Percentiles rank a stretch among this genome's conserved stretches.
These are phyloP conservation scores for Ciconia maguari DNA, from an alignment of 2,113 vertebrate genomes.

Conservation along the genomic window DNA sequence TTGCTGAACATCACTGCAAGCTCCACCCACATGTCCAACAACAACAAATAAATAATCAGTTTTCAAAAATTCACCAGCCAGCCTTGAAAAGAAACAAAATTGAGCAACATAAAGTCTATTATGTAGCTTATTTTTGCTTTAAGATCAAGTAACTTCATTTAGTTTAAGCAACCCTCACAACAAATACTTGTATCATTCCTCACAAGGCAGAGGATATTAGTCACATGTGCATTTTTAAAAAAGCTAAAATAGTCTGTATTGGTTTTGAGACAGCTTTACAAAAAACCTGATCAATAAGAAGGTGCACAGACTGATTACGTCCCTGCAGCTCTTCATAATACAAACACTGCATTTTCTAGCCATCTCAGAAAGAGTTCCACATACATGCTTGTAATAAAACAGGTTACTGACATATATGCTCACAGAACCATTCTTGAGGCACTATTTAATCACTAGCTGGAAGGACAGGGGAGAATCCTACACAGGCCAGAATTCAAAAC, in stretches of 20 bases:
- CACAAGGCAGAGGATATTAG: not conserved
- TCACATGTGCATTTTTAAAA: not conserved
- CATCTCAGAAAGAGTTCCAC: not conserved
- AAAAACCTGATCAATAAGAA: not conserved
- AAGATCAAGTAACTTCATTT: not conserved
- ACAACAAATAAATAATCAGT: conserved; percentile 87
- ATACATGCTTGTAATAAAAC: not conserved
- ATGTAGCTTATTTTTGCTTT: not conserved
- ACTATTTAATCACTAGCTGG: not conserved
- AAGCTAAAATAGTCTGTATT: not conserved
- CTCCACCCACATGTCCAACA: conserved; percentile 89
- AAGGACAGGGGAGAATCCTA: not conserved
- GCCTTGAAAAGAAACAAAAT: conserved; percentile 69
- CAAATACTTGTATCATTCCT: not conserved
- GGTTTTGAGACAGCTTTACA: not conserved
- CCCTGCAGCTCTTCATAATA: not conserved
- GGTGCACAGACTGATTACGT: not conserved
- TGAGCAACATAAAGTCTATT: not conserved
- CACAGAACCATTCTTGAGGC: rapidly evolving
- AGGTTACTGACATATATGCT: not conserved
- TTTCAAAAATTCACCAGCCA: conserved; percentile 88
- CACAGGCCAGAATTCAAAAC: not conserved
- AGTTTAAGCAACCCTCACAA: not conserved
- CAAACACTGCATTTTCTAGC: not conserved
- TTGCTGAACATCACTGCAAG: conserved; percentile 92